Conservation (phyloP, 1,140 invertebrate genomes). For the Drosophila rhopaloa region DNA sequence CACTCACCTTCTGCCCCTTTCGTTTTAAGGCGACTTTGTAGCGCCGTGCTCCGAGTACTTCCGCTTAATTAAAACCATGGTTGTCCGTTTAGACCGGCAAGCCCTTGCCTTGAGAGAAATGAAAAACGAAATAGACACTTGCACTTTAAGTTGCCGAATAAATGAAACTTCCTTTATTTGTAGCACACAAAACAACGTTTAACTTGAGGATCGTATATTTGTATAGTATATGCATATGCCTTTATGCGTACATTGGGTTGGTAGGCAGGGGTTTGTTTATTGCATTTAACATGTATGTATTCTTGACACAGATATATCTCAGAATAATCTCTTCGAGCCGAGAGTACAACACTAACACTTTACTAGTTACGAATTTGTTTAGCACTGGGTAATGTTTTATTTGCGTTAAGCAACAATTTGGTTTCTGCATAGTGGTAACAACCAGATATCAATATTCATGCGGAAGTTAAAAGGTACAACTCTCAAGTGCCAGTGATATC, state of each 20-base stretch:
- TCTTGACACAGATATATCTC: slow-evolving; percentile 60
- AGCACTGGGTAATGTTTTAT: slow-evolving; percentile 56
- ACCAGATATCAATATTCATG: slow-evolving; percentile 35
- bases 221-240: slow-evolving; percentile 21
- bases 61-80: slow-evolving; percentile 54
- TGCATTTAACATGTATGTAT: slow-evolving; percentile 53
- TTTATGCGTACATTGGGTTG: slow-evolving; percentile 23
- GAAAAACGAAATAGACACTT: slow-evolving; percentile 2
- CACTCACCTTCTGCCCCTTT: slow-evolving; percentile 29
- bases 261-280: slow-evolving; percentile 38
- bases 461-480: slow-evolving; percentile 70
- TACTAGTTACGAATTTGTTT: slow-evolving; percentile 36
- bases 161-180: slow-evolving; percentile 70
- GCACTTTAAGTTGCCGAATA: slow-evolving; percentile 42
- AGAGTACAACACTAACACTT: slow-evolving; percentile 61
- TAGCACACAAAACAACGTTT: slow-evolving; percentile 70
- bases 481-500: slow-evolving; percentile 58
- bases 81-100: slow-evolving; percentile 11
- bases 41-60: slow-evolving; percentile 36
- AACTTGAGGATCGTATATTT: slow-evolving; percentile 57
- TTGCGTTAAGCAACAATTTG: slow-evolving; percentile 61
- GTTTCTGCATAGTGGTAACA: slow-evolving; percentile 46
- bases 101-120: not conserved
- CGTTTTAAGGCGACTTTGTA: slow-evolving; percentile 12
- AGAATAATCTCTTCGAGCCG: slow-evolving; percentile 35